phyloP scores from a whole-genome alignment of 2,113 vertebrate genomes.

The Sula dactylatra region DNA sequence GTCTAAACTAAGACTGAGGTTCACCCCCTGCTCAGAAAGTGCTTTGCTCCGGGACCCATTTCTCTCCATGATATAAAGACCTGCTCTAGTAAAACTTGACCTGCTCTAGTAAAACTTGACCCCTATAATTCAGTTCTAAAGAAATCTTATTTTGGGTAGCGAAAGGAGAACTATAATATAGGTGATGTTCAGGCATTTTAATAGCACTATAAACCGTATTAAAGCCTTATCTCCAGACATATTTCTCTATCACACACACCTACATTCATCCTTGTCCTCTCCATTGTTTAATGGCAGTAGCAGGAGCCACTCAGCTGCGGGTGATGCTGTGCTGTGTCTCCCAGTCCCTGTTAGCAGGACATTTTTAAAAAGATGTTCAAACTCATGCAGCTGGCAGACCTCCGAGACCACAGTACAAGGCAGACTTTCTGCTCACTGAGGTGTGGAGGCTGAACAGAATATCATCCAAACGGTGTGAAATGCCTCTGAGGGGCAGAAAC shows the following conservation, averaged over 20 bases:
- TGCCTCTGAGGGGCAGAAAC: not conserved
- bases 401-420: no score
- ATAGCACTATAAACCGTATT: not conserved
- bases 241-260: not conserved
- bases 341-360: not conserved
- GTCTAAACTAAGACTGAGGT: accelerated
- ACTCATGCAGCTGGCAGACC: not conserved
- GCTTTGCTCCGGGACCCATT: not conserved
- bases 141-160: not conserved
- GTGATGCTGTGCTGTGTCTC: not conserved
- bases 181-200: not conserved
- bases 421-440: not conserved
- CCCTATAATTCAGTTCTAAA: not conserved
- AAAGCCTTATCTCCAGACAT: not conserved
- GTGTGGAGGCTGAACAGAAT: not conserved
- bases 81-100: not conserved
- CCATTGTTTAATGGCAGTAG: accelerated
- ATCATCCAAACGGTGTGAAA: not conserved
- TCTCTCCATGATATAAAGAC: not conserved
- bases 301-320: not conserved
- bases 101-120: not conserved
- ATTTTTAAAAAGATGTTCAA: not conserved
- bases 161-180: not conserved
- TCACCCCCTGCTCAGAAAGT: not conserved
- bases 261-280: not conserved